Percentiles rank a stretch among this genome's conserved stretches.
Evolutionary conservation across 2,888 invertebrate species (phyloP).

Genomic region (Cephus pulcher): DNA sequence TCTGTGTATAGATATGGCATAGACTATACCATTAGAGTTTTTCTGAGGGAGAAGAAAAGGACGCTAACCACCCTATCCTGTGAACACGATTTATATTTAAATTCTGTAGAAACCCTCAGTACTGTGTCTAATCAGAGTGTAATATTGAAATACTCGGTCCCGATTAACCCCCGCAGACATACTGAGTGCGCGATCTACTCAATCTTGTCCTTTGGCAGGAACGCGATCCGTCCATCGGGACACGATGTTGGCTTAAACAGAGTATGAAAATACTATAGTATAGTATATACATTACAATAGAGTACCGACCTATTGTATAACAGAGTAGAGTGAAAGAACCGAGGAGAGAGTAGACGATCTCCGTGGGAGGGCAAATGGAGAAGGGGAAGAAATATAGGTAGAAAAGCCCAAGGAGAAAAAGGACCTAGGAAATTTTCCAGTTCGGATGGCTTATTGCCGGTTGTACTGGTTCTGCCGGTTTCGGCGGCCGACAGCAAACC

Average conservation of each 20-base stretch:
- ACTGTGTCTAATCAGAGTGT: neutral
- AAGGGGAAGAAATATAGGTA: constrained; percentile 12
- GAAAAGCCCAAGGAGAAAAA: constrained; percentile 10
- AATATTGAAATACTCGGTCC: neutral
- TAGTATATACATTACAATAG: neutral
- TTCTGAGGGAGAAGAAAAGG: too few relatives aligned
- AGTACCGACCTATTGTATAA: neutral
- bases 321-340: neutral
- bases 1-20: too few relatives aligned
- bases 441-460: constrained; percentile 9
- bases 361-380: neutral
- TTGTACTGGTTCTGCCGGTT: neutral
- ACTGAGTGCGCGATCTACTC: neutral
- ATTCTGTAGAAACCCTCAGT: neutral
- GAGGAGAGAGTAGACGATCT: neutral
- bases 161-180: neutral
- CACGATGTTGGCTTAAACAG: neutral
- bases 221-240: neutral
- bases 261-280: neutral
- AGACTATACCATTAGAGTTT: too few relatives aligned
- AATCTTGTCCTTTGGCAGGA: neutral
- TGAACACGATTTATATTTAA: neutral
- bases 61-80: too few relatives aligned
- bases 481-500: neutral
- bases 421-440: constrained; percentile 14